Percentiles rank a stretch among this genome's conserved stretches.
Conservation (phyloP, 2,888 invertebrate genomes). For the Dichetophora obliterata region DNA sequence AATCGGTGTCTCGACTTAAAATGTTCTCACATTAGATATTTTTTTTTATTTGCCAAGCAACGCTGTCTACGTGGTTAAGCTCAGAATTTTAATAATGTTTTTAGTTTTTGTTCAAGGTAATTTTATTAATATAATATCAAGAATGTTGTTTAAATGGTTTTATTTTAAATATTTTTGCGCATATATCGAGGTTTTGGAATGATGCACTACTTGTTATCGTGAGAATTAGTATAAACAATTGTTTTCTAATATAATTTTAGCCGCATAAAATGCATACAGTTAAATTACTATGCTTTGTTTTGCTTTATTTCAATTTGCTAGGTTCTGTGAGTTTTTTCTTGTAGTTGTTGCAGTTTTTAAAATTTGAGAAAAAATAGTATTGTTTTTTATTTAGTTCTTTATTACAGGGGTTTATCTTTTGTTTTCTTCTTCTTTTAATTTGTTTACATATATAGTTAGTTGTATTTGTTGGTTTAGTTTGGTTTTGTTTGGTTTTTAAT, state of each 20-base stretch:
- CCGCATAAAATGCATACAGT: neutral
- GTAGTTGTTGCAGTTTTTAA: neutral
- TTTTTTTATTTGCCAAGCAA: neutral
- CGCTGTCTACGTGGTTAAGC: slow-evolving; percentile 1
- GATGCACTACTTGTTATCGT: neutral
- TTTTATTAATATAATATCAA: neutral
- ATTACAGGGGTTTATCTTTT: too few relatives aligned
- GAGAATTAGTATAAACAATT: neutral
- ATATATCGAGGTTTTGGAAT: slow-evolving; percentile 6
- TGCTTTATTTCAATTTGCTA: neutral
- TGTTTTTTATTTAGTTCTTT: too few relatives aligned
- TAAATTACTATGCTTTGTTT: neutral
- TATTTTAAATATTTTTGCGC: neutral
- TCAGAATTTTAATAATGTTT: slow-evolving; percentile 7
- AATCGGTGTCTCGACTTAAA: neutral
- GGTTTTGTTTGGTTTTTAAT: slow-evolving; percentile 20
- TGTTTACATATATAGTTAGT: slow-evolving; percentile 11
- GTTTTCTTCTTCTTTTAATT: too few relatives aligned
- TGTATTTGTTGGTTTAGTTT: slow-evolving; percentile 39
- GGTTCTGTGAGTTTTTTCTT: slow-evolving; percentile 9
- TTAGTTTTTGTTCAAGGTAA: neutral
- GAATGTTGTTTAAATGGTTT: neutral
- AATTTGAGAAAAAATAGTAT: too few relatives aligned
- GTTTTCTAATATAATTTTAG: neutral
- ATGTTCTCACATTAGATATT: neutral